phyloP scores from a whole-genome alignment of 2,888 invertebrate genomes.

The Lasioglossum calceatum region DNA sequence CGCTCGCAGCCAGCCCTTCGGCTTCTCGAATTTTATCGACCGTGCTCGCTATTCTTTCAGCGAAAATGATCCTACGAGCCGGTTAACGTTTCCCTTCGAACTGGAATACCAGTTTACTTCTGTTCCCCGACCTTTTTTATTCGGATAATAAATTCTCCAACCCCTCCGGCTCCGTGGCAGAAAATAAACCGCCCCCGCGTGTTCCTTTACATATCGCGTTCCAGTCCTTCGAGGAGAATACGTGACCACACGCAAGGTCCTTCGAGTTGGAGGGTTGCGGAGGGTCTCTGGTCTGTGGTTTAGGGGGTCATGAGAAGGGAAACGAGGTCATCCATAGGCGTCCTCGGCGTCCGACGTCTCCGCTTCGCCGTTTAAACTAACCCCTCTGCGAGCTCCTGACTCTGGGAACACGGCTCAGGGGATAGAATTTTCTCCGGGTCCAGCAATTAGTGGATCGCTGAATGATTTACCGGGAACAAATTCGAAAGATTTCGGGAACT shows the following conservation, averaged over 20 bases:
- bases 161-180: neutral
- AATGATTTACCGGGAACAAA: slow-evolving; percentile 61
- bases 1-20: neutral
- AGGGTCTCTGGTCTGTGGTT: slow-evolving; percentile 56
- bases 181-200: slow-evolving; percentile 29
- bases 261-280: slow-evolving; percentile 47
- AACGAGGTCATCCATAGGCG: slow-evolving; percentile 80
- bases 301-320: slow-evolving; percentile 81
- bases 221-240: slow-evolving; percentile 54
- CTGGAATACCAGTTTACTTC: neutral
- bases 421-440: slow-evolving; percentile 16
- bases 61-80: neutral
- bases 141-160: slow-evolving; percentile 8
- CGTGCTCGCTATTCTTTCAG: neutral
- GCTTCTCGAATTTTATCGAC: neutral
- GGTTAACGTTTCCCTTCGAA: neutral
- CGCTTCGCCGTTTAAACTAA: slow-evolving; percentile 25
- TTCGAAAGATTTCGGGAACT: slow-evolving; percentile 27
- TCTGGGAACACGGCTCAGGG: slow-evolving; percentile 20
- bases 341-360: neutral
- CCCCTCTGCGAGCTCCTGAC: neutral
- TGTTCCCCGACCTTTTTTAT: neutral
- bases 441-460: slow-evolving; percentile 55
- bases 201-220: slow-evolving; percentile 25
- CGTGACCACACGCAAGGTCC: slow-evolving; percentile 71